phyloP scores from a whole-genome alignment of 2,797 vertebrate genomes.

The Prionace glauca region DNA sequence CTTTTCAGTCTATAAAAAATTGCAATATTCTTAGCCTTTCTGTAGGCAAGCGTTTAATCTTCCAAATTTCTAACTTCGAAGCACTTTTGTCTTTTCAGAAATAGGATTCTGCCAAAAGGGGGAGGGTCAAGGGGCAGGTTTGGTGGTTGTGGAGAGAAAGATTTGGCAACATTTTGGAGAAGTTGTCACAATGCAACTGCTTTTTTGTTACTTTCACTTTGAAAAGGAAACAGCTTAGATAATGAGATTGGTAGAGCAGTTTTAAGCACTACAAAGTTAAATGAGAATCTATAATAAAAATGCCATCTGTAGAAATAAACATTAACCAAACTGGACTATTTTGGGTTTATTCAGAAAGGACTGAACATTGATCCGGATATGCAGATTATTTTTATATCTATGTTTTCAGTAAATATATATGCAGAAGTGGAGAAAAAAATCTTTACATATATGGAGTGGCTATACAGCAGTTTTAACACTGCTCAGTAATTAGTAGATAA shows the following conservation, averaged over 20 bases:
- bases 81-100: not conserved
- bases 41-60: not conserved
- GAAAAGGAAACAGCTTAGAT: not conserved
- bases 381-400: not conserved
- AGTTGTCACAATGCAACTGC: not conserved
- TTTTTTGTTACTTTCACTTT: not conserved
- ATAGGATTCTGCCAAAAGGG: not conserved
- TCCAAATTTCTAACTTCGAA: not conserved
- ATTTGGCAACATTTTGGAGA: not conserved
- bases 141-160: not conserved
- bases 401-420: not conserved
- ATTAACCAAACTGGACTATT: not conserved
- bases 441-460: not conserved
- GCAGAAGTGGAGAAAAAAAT: not conserved
- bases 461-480: not conserved
- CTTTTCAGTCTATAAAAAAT: not conserved
- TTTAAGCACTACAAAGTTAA: not conserved
- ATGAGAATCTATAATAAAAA: not conserved
- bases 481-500: not conserved
- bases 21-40: not conserved
- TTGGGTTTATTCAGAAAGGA: not conserved
- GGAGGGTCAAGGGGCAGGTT: not conserved
- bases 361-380: not conserved
- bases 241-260: not conserved
- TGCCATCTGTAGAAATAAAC: not conserved